Evolutionary conservation across 2,797 vertebrate species (phyloP).

Genomic region (Clarias laeviceps): DNA sequence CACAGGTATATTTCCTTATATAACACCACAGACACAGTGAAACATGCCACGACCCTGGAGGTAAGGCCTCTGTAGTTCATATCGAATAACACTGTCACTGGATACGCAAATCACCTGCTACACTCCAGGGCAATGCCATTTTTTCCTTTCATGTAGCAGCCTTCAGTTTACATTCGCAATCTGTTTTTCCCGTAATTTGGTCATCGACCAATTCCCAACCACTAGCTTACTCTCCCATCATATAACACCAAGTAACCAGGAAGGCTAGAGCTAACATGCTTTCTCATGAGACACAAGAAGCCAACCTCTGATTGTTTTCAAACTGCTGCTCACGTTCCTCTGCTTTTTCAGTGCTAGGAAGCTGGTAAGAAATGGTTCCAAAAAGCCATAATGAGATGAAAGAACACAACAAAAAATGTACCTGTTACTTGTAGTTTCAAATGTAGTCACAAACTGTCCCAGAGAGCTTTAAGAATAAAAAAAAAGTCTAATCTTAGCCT

Average conservation of each 20-base stretch:
- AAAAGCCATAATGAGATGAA: not conserved
- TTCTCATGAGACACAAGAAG: not conserved
- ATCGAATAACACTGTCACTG: not conserved
- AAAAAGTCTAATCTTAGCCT: not conserved
- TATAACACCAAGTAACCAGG: not conserved
- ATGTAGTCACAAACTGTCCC: not conserved
- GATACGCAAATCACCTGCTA: slow-evolving; percentile 27
- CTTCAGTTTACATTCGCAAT: not conserved
- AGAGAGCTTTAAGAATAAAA: not conserved
- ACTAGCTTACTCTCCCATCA: not conserved
- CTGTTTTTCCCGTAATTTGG: not conserved
- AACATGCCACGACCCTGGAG: not conserved
- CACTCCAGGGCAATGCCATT: not conserved
- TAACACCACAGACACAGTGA: not conserved
- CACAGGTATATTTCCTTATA: not conserved
- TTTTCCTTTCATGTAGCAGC: not conserved
- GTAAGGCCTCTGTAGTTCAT: not conserved
- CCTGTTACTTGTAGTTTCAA: not conserved
- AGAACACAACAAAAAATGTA: not conserved
- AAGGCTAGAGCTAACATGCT: not conserved
- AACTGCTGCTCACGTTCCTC: not conserved
- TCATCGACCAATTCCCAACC: not conserved
- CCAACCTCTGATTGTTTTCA: not conserved
- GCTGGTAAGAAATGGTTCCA: not conserved
- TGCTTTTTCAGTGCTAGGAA: not conserved